Base-by-base conservation (phyloP, 2,797 vertebrate genomes). In the Melanotaenia pygmaea region DNA sequence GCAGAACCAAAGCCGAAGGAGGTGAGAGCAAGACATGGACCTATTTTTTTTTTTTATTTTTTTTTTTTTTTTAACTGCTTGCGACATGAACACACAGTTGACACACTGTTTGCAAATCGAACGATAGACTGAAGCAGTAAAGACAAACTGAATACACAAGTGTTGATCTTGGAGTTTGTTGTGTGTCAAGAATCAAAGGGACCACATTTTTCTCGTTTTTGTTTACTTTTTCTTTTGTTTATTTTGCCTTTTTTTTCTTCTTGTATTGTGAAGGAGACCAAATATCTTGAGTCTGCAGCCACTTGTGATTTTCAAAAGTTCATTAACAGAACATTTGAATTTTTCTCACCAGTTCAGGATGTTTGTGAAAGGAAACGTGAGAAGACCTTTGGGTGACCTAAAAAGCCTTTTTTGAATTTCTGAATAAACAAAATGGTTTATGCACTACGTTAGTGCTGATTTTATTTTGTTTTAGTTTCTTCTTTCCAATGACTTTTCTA, bases 371-470 rank as follows among this genome's bases (percentile, higher is more conserved):
- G 73, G 40, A 87, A 87, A 76, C 43, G 77, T 84, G 81, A 80
- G 65, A 68, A 65, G 75, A 83, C 86, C 83, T 81, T 80, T 76
- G 79, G 84, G 74, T 87, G 71, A 88, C 83, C 57, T 43, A 70
- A 79, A 83, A 78, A 83, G 76, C 84, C 77, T 87, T 87, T 92
- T 95, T 92, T 92, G 88, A 93, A 80, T 91, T 93, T 92, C 85
- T 83, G 76, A 90, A 92, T 79, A 92, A 93, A 80, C 70, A 76
- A 92, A 89, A 94, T 80, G 70, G 91, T 93, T 90, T 97, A 96
- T 88, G 97, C 97, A 98, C 97, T 99, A 98, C 95, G 93, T 99
- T 99, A 99, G 97, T 98, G 97, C 96, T 95, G 88, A 82, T 90
- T 92, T 91, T 89, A 88, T 93, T 94, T 94, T 92, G 64, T 89